Percentiles rank a stretch among this genome's conserved stretches.
Conservation (phyloP, 2,113 vertebrate genomes). For the Grammomys surdaster region DNA sequence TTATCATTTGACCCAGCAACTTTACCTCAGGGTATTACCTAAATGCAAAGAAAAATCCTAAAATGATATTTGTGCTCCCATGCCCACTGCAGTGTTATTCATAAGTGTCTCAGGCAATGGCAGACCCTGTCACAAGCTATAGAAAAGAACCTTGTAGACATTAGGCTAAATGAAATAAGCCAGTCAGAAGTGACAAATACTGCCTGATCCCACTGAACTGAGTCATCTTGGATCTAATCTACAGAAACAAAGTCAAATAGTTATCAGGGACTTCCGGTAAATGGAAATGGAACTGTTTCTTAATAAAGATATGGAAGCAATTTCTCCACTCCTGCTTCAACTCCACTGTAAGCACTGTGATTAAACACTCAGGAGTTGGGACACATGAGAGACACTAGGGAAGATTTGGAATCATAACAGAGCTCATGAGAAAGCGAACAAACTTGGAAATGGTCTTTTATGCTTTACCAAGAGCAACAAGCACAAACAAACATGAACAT, state of each 20-base stretch:
- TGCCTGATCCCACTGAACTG: background rate
- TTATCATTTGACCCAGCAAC: background rate
- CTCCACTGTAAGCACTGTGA: background rate
- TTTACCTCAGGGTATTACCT: background rate
- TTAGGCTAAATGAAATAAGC: background rate
- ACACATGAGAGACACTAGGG: background rate
- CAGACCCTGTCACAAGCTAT: background rate
- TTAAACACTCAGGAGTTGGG: too few species aligned
- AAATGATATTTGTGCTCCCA: too few species aligned
- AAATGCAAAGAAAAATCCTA: background rate
- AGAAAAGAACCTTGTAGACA: background rate
- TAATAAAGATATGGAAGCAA: too few species aligned
- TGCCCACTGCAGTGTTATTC: background rate
- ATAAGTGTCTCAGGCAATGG: background rate
- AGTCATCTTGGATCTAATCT: background rate
- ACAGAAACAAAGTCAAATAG: background rate
- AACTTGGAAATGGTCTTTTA: background rate
- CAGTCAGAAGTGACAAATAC: background rate
- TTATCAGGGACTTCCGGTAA: background rate
- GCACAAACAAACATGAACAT: background rate
- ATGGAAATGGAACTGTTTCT: background rate
- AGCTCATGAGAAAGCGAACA: background rate
- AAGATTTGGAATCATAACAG: background rate
- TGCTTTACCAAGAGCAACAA: background rate
- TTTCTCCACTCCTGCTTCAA: background rate